Base-by-base conservation (phyloP, 2,113 vertebrate genomes). In the Alectura lathami region DNA sequence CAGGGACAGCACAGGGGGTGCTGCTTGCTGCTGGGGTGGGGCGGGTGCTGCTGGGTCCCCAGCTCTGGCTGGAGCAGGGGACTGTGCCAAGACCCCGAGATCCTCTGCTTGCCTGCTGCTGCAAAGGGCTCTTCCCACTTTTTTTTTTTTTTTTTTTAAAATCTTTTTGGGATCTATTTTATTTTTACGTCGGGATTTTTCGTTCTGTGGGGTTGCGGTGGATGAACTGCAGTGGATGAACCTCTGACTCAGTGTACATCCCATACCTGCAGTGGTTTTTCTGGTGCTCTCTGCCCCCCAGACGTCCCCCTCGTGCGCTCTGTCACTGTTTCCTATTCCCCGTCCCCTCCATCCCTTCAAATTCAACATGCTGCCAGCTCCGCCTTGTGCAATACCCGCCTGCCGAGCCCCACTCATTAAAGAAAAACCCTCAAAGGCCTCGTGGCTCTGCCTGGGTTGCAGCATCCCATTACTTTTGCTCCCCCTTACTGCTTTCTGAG, bases 291-390 rank as follows among this genome's bases (percentile, higher is more conserved):
- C 47, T 21, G n/a, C 17, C 13, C 68, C 36, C 40, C 51, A 26
- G 22, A 18, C 42, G 6, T 3, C 4, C 29, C 1, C 42, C 62
- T 22, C 14, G 1, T 5, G 1, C 22, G 17, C 30, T 23, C 36
- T 51, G 34, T 40, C 32, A 43, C 14, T 48, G 11, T 13, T 48
- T 64, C 43, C 54, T 74, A 2, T 1, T 53, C 36, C 40, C 20
- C 16, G 5, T 45, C 42, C 9, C 29, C 42, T 42, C 54, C 56
- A 42, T 16, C 24, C 50, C 38, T 38, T 53, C 79, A 45, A 36
- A 72, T 78, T 54, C 17, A 59, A 42, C 29, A 9, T 13, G 3
- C 43, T 64, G 6, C 62, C 13, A 8, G 32, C 13, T 48, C 7
- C 14, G 3, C 12, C 5, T 24, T 66, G 12, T 40, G 30, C 51